Evolutionary conservation across 2,113 vertebrate species (phyloP), one percentile per base, ranked within the genome.

Genomic region (Phylloscopus trochiloides): DNA sequence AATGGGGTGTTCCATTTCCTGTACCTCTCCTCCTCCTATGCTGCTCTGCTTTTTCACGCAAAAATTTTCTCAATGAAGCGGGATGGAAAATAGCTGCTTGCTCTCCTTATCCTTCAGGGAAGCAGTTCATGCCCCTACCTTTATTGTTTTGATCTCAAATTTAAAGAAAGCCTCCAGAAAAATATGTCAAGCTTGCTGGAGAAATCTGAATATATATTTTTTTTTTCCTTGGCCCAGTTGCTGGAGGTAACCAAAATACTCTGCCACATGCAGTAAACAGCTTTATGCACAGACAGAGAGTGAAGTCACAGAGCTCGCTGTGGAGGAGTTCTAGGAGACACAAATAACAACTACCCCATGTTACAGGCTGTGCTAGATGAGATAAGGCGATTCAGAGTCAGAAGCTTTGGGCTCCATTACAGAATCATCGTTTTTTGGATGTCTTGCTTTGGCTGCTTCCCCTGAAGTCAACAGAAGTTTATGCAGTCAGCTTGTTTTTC

Each of bases 11-110:
- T 86, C 25, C 1, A 3, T 80, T 90, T 86, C 58, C n/a, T 85
- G 25, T 55, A 0, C 45, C 47, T 73, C 20, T 63, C 22, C 7
- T 62, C 43, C 21, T 48, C 32, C 32, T 1, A 0, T 48, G 40
- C 59, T 67, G 51, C 36, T 74, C 47, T 81, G 54, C 61, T 89
- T 84, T 81, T 89, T 89, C 61, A 59, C 0, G 0, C 36, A 63
- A 73, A 34, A 34, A 20, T 66, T 95, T 94, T 80, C 77, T 94
- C 70, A 87, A 81, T 94, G 94, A 91, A 90, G 45, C 34, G 18
- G 7, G 42, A 72, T 50, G 32, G 66, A 82, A 94, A 82, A 94
- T 89, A 85, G 70, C 57, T 80, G 32, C 85, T 94, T 96, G 50
- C 61, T 91, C 34, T 51, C 86, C 85, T 92, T 87, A 38, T 68